phyloP scores from a whole-genome alignment of 2,888 invertebrate genomes.

The Polydesmus complanatus region DNA sequence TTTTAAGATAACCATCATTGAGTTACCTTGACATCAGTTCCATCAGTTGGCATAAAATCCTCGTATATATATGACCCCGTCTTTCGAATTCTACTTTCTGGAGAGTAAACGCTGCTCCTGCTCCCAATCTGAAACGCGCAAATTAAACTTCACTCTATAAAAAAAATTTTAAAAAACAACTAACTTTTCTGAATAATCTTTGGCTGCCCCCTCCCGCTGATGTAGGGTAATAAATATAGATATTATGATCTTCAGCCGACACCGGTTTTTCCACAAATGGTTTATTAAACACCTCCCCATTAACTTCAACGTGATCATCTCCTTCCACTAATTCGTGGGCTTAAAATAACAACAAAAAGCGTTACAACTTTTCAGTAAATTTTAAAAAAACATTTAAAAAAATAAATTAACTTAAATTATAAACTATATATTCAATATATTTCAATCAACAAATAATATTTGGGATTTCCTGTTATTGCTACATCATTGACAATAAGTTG shows the following conservation, averaged over 20 bases:
- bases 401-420: no score
- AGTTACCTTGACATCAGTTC: constrained; percentile 53
- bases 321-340: constrained; percentile 85
- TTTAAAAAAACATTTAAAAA: no score
- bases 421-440: no score
- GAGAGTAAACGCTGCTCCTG: constrained; percentile 95
- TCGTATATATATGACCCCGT: constrained; percentile 98
- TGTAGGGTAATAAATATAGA: constrained; percentile 98
- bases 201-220: constrained; percentile 96
- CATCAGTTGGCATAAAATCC: constrained; percentile 99
- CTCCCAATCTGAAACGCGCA: constrained; percentile 67
- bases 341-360: constrained; percentile 32
- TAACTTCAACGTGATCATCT: constrained; percentile 94
- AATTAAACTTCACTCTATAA: neutral
- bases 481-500: no score
- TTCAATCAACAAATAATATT: no score
- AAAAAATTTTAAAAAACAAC: neutral
- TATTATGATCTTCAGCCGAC: constrained; percentile 98
- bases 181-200: constrained; percentile 88
- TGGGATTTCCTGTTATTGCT: no score
- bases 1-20: neutral
- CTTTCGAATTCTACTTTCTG: constrained; percentile 87
- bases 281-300: constrained; percentile 87
- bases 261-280: constrained; percentile 99
- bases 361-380: neutral